These are phyloP conservation scores for Nyctibius bracteatus DNA, from an alignment of 2,113 vertebrate genomes.

Conservation along the genomic window DNA sequence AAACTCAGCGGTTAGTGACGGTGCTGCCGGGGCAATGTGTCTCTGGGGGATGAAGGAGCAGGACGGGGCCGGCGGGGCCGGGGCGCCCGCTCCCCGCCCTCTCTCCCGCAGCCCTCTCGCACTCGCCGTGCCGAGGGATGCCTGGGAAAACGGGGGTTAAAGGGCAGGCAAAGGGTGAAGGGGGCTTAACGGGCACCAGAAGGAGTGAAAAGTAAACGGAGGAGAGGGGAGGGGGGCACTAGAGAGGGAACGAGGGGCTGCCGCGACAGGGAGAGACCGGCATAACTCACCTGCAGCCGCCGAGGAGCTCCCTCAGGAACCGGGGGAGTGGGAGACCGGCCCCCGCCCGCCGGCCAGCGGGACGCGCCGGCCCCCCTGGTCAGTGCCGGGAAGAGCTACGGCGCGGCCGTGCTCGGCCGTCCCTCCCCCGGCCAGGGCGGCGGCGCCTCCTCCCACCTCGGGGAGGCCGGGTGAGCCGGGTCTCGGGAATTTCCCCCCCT, in stretches of 20 bases:
- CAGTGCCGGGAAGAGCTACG: background rate
- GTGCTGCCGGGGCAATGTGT: background rate
- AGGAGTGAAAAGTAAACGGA: background rate
- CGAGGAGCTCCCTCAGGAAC: background rate
- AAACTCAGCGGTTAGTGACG: fast-evolving
- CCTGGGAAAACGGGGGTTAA: background rate
- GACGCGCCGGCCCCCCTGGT: no score
- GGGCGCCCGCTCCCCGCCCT: background rate
- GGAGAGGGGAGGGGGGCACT: no score
- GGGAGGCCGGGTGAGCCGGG: background rate
- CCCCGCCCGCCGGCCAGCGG: fast-evolving
- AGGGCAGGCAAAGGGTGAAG: no score
- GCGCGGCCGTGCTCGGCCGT: background rate
- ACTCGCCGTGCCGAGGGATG: background rate
- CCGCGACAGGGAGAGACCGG: no score
- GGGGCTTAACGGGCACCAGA: background rate
- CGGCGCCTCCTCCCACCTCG: background rate
- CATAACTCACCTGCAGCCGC: background rate
- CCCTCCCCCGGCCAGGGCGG: background rate
- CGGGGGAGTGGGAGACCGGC: fast-evolving
- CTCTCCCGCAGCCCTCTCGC: background rate
- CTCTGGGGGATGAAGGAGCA: background rate
- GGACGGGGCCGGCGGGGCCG: background rate
- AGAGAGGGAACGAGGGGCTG: background rate
- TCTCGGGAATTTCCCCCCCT: background rate